phyloP scores from a whole-genome alignment of 2,888 invertebrate species.

The Stratiomys singularior region DNA sequence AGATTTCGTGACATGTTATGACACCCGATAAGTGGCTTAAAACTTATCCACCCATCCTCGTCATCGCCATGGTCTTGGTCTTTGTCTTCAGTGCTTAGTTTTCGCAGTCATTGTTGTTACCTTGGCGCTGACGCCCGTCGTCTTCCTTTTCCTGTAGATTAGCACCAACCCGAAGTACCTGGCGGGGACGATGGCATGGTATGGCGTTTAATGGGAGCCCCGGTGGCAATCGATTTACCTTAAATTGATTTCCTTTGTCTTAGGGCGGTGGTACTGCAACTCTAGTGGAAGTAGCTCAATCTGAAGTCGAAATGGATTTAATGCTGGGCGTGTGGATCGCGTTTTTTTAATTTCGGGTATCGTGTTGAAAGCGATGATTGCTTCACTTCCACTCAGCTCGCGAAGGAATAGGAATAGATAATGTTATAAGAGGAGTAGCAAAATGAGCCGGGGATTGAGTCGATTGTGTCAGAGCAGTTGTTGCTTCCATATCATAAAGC shows the following conservation, averaged over 20 bases:
- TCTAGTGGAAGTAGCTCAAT: background rate
- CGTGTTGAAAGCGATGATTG: constrained; percentile 33
- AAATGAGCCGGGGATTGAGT: too few relatives aligned
- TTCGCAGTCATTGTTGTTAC: background rate
- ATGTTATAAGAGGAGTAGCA: background rate
- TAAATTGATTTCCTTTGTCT: constrained; percentile 40
- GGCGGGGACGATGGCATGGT: background rate
- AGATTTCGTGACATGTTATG: constrained; percentile 43
- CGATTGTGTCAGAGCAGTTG: constrained; percentile 25
- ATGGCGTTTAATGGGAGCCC: background rate
- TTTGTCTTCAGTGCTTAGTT: background rate
- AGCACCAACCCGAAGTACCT: background rate
- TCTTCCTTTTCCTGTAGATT: background rate
- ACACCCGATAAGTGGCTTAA: constrained; percentile 42
- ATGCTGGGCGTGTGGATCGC: constrained; percentile 11
- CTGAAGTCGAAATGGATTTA: constrained; percentile 18
- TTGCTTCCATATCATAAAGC: constrained; percentile 29
- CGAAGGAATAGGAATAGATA: constrained; percentile 7
- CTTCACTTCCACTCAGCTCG: constrained; percentile 13
- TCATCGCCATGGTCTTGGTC: background rate
- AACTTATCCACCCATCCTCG: constrained; percentile 27
- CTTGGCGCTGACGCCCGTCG: background rate
- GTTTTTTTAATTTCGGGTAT: constrained; percentile 22
- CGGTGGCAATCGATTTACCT: constrained; percentile 41
- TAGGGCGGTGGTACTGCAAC: background rate